Conservation (phyloP, 1,140 invertebrate genomes). For the Drosophila rufa region DNA sequence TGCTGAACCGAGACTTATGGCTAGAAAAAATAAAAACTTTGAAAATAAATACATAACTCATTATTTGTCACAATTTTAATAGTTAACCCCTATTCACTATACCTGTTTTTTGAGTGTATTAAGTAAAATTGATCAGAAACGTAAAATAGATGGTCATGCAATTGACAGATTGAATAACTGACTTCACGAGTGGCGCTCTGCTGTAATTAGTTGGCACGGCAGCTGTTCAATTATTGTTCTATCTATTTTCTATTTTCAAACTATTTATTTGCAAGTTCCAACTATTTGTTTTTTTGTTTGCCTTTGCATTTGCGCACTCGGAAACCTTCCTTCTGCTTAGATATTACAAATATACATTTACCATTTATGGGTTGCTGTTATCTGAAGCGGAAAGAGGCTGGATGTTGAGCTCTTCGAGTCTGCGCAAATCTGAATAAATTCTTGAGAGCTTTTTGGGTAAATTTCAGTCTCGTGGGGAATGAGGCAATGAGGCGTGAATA, state of each 20-base stretch:
- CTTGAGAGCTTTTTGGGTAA: background rate
- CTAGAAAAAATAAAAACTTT: background rate
- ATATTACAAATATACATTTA: background rate
- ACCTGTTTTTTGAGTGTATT: background rate
- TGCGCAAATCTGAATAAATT: slow-evolving; percentile 12
- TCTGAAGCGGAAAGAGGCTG: slow-evolving; percentile 47
- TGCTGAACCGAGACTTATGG: background rate
- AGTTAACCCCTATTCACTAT: background rate
- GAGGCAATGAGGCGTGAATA: slow-evolving; percentile 32
- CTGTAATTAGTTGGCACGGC: slow-evolving; percentile 34
- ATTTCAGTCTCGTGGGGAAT: slow-evolving; percentile 4
- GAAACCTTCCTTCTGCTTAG: slow-evolving; percentile 6
- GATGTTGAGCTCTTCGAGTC: slow-evolving; percentile 8
- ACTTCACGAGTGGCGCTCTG: slow-evolving; percentile 37
- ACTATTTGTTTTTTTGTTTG: slow-evolving; percentile 31
- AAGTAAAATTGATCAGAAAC: background rate
- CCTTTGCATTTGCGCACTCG: slow-evolving; percentile 35
- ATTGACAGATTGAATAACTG: slow-evolving; percentile 34
- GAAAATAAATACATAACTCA: background rate
- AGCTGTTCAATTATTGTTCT: slow-evolving; percentile 67
- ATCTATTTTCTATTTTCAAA: slow-evolving; percentile 24
- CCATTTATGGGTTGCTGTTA: slow-evolving; percentile 8
- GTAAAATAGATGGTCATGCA: slow-evolving; percentile 27
- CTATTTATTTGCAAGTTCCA: slow-evolving; percentile 29
- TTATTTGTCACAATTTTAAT: no score